These are phyloP conservation scores for Aelia acuminata DNA, from an alignment of 2,888 invertebrate species.

Conservation along the genomic window DNA sequence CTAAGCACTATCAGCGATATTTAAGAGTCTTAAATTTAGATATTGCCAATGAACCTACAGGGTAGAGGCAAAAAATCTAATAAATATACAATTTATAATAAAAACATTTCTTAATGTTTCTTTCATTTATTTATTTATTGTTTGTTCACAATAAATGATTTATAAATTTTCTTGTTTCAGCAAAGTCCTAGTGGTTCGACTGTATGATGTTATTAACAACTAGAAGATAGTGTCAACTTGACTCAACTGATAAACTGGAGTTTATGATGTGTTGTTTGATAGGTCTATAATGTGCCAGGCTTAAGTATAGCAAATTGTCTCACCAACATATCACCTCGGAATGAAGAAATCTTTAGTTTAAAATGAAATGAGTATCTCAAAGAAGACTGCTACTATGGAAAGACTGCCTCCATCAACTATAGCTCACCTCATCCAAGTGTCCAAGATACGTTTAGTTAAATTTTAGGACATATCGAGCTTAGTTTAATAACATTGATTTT, in stretches of 20 bases:
- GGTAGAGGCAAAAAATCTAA: too few relatives aligned
- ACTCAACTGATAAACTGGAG: slow-evolving; percentile 24
- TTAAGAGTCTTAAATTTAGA: too few relatives aligned
- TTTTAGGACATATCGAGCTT: slow-evolving; percentile 57
- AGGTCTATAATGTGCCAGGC: background rate
- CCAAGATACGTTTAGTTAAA: slow-evolving; percentile 36
- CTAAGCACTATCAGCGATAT: too few relatives aligned
- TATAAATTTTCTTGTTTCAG: slow-evolving; percentile 61
- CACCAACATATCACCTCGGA: slow-evolving; percentile 42
- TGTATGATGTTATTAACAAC: slow-evolving; percentile 59
- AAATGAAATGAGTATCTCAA: slow-evolving; percentile 52
- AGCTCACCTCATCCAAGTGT: slow-evolving; percentile 43
- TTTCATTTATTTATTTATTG: too few relatives aligned
- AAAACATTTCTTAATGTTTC: too few relatives aligned
- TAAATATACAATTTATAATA: too few relatives aligned
- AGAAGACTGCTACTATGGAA: slow-evolving; percentile 55
- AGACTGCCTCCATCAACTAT: slow-evolving; percentile 56
- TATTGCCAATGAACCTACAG: too few relatives aligned
- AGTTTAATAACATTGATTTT: slow-evolving; percentile 11
- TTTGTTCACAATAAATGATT: too few relatives aligned
- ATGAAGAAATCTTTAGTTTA: slow-evolving; percentile 16
- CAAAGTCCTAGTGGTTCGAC: slow-evolving; percentile 65
- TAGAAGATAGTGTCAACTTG: slow-evolving; percentile 15
- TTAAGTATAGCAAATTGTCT: background rate
- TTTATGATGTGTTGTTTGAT: slow-evolving; percentile 46